phyloP scores from a whole-genome alignment of 2,888 invertebrate species.

The Dryomyza anilis region DNA sequence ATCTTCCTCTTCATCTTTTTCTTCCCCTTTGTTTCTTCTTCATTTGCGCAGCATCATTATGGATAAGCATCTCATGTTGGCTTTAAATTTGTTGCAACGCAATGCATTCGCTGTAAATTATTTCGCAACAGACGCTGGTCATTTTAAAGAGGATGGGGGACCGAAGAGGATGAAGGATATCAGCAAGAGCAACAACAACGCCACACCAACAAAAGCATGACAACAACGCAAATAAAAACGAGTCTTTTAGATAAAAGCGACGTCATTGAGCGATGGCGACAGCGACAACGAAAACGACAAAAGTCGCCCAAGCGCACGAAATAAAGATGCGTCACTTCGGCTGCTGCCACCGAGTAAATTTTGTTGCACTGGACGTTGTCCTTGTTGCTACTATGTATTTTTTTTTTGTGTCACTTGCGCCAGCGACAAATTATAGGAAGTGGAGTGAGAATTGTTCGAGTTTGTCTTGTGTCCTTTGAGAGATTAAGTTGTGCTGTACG shows the following conservation, averaged over 20 bases:
- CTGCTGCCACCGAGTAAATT: neutral
- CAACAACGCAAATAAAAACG: neutral
- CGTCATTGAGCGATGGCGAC: slow-evolving; percentile 12
- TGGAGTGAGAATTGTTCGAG: neutral
- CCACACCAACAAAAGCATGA: neutral
- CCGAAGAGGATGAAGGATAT: no score
- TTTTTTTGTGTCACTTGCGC: neutral
- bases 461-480: neutral
- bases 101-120: slow-evolving; percentile 39
- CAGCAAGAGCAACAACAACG: slow-evolving; percentile 14
- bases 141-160: slow-evolving; percentile 9
- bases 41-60: slow-evolving; percentile 55
- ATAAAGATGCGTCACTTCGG: slow-evolving; percentile 11
- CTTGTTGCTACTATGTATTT: neutral
- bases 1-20: no score
- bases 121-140: slow-evolving; percentile 28
- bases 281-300: slow-evolving; percentile 2
- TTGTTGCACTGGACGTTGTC: neutral
- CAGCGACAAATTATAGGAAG: slow-evolving; percentile 13
- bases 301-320: slow-evolving; percentile 9
- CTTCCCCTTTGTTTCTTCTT: no score
- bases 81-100: slow-evolving; percentile 48
- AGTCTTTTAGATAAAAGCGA: slow-evolving; percentile 5
- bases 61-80: slow-evolving; percentile 57
- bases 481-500: neutral